Conservation (phyloP, 2,113 vertebrate genomes). For the Cacatua alba region DNA sequence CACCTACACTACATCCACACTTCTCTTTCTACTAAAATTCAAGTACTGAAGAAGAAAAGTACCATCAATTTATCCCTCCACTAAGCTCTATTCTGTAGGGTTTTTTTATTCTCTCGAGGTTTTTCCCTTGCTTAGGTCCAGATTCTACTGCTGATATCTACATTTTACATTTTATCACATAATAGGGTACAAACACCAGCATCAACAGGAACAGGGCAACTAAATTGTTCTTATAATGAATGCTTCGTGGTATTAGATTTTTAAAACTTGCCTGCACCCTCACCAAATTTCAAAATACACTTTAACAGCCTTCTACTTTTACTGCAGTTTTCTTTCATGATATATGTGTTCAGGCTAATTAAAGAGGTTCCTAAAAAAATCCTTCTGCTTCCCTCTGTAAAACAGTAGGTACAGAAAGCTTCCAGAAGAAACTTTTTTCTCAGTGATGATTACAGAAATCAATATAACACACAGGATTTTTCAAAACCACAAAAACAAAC, state of each 20-base stretch:
- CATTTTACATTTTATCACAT: neutral
- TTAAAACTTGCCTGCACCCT: neutral
- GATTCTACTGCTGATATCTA: neutral
- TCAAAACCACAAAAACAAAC: neutral
- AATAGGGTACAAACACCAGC: neutral
- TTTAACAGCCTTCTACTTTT: neutral
- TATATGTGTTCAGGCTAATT: neutral
- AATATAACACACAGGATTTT: neutral
- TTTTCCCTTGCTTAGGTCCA: neutral
- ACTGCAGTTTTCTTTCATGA: neutral
- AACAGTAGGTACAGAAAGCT: neutral
- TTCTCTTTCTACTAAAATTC: neutral
- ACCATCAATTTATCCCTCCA: neutral
- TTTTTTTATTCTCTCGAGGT: neutral
- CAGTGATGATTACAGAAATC: neutral
- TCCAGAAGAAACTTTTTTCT: neutral
- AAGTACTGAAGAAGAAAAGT: neutral
- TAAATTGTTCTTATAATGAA: neutral
- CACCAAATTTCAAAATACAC: neutral
- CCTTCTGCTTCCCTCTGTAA: neutral
- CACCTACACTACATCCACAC: neutral
- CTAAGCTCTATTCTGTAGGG: neutral
- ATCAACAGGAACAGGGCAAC: neutral
- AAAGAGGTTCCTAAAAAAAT: neutral
- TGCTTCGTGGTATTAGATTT: neutral